These are phyloP conservation scores for Sprattus sprattus DNA, from an alignment of 2,113 vertebrate genomes.

Conservation along the genomic window DNA sequence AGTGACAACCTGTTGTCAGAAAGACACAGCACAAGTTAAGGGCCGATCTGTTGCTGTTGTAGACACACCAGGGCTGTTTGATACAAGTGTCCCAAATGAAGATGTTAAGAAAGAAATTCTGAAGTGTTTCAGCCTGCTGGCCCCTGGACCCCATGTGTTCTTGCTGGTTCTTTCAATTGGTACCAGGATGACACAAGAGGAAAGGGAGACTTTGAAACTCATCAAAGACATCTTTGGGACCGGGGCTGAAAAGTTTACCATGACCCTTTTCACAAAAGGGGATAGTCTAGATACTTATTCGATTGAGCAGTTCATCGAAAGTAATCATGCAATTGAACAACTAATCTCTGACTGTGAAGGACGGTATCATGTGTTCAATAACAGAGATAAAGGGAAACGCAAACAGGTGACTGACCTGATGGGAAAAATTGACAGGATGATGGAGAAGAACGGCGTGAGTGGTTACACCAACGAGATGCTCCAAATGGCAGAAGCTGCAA, in stretches of 20 bases:
- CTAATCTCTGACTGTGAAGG: neutral
- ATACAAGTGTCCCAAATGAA: neutral
- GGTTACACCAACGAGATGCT: conserved; percentile 2
- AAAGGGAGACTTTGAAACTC: neutral
- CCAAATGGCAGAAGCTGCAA: neutral
- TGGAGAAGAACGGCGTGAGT: neutral
- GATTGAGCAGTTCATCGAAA: neutral
- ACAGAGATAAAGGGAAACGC: neutral
- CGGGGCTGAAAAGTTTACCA: neutral
- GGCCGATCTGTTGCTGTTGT: conserved; percentile 6
- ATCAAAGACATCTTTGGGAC: neutral
- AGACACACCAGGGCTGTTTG: neutral
- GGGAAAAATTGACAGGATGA: neutral
- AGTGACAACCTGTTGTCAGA: neutral
- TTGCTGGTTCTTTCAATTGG: neutral
- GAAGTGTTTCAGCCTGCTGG: neutral
- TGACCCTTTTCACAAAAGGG: neutral
- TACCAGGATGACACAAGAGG: neutral
- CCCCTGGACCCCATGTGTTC: neutral
- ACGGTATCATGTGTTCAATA: neutral
- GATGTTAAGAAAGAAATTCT: neutral
- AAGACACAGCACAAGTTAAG: neutral
- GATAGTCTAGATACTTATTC: neutral
- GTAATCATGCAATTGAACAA: neutral
- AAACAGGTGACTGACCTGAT: neutral